Evolutionary conservation across 2,888 invertebrate species (phyloP).

Genomic region (Timema cristinae): DNA sequence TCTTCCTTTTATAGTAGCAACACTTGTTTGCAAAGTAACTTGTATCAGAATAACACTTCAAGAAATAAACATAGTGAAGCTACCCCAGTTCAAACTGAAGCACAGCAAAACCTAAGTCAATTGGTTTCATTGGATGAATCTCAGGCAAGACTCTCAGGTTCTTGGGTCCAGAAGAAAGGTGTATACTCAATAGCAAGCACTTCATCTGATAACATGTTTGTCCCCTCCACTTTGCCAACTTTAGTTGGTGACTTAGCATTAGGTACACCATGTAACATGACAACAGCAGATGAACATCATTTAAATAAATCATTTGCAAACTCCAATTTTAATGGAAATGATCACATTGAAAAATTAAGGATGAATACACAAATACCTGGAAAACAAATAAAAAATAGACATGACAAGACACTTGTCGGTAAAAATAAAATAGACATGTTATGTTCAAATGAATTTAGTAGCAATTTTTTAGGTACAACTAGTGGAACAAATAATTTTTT

Average conservation of each 20-base stretch:
- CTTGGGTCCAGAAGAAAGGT: conserved; percentile 55
- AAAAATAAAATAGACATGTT: conserved; percentile 1
- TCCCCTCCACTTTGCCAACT: conserved; percentile 55
- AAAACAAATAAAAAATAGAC: conserved; percentile 35
- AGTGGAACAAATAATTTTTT: conserved; percentile 44
- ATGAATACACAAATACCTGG: conserved; percentile 10
- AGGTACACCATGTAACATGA: conserved; percentile 37
- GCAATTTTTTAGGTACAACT: neutral
- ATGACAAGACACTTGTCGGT: conserved; percentile 26
- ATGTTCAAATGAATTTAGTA: neutral
- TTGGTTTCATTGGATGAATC: neutral
- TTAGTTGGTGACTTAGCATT: conserved; percentile 58
- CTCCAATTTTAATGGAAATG: conserved; percentile 14
- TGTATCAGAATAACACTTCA: neutral
- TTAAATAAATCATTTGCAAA: conserved; percentile 18
- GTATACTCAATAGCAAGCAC: conserved; percentile 39
- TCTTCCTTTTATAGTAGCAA: conserved; percentile 16
- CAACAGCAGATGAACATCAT: conserved; percentile 16
- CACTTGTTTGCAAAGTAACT: conserved; percentile 6
- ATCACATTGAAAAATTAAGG: neutral
- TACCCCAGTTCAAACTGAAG: neutral
- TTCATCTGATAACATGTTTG: conserved; percentile 35
- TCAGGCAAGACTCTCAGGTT: conserved; percentile 38
- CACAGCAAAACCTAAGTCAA: neutral
- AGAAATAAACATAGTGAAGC: no score